Percentiles rank a stretch among this genome's conserved stretches.
These are phyloP conservation scores for Fragum whitleyi DNA, from an alignment of 2,888 invertebrate genomes.

Conservation along the genomic window DNA sequence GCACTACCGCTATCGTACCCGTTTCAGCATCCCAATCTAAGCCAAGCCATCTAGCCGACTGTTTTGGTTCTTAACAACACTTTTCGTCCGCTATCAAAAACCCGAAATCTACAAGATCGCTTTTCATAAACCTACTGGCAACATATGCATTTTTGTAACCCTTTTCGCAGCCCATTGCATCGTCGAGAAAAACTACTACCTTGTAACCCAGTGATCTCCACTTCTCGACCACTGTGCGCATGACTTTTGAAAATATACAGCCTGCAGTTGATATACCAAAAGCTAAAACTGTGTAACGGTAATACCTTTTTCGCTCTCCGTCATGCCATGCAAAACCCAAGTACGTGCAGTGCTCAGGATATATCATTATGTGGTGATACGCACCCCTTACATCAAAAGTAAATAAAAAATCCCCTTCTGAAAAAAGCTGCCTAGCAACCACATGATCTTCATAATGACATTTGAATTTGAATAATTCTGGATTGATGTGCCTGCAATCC, in stretches of 20 bases:
- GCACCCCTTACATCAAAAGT: constrained; percentile 38
- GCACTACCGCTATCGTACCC: constrained; percentile 40
- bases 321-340: constrained; percentile 24
- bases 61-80: constrained; percentile 49
- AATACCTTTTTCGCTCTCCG: constrained; percentile 24
- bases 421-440: constrained; percentile 36
- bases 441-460: constrained; percentile 40
- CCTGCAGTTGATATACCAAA: constrained; percentile 57
- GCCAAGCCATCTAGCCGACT: constrained; percentile 50
- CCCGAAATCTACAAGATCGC: too few species aligned
- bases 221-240: constrained; percentile 35
- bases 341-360: constrained; percentile 20
- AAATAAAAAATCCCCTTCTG: constrained; percentile 31
- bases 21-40: constrained; percentile 38
- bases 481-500: constrained; percentile 50
- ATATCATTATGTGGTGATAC: constrained; percentile 38
- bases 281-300: constrained; percentile 48
- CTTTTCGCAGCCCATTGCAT: constrained; percentile 39
- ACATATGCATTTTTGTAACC: constrained; percentile 12
- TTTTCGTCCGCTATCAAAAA: constrained; percentile 62
- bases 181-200: constrained; percentile 57
- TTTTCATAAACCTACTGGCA: too few species aligned
- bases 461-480: constrained; percentile 39
- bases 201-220: constrained; percentile 41
- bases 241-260: constrained; percentile 54